These are phyloP conservation scores for Drosophila kuntzei DNA, from an alignment of 2,888 invertebrate genomes.

Conservation along the genomic window DNA sequence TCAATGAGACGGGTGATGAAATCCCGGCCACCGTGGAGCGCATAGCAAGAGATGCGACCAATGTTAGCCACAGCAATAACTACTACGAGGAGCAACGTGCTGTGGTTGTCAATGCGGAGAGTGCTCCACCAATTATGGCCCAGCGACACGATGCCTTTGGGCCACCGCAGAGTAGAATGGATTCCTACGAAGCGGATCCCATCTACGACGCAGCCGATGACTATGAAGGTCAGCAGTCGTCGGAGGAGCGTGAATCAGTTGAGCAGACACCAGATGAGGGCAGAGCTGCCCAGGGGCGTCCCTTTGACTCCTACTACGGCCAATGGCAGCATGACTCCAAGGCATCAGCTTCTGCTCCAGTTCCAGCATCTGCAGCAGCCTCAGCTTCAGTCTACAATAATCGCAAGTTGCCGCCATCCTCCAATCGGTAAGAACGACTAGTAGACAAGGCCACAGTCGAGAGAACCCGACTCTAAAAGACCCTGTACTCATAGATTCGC, in stretches of 20 bases:
- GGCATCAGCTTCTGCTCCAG: constrained; percentile 31
- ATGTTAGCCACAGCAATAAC: constrained; percentile 46
- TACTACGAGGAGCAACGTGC: constrained; percentile 71
- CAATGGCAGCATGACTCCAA: constrained; percentile 49
- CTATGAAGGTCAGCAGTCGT: constrained; percentile 42
- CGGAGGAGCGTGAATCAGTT: constrained; percentile 16
- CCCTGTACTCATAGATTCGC: no score
- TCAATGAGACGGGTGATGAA: constrained; percentile 39
- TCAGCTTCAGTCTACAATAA: constrained; percentile 41
- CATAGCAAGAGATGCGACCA: constrained; percentile 48
- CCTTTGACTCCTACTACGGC: constrained; percentile 59
- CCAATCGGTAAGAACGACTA: constrained; percentile 55
- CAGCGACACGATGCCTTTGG: constrained; percentile 49
- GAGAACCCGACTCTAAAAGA: no score
- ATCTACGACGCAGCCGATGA: constrained; percentile 58
- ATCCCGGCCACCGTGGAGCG: constrained; percentile 65
- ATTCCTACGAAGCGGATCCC: constrained; percentile 56
- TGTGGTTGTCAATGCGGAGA: constrained; percentile 66
- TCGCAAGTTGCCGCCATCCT: constrained; percentile 51
- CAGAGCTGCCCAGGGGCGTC: constrained; percentile 48
- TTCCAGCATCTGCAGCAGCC: constrained; percentile 30
- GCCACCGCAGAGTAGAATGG: constrained; percentile 41
- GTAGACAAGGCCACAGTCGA: neutral
- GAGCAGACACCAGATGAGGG: constrained; percentile 40
- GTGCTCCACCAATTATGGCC: constrained; percentile 42